Base-by-base conservation (phyloP, 2,113 vertebrate species). In the Ammodytes marinus region DNA sequence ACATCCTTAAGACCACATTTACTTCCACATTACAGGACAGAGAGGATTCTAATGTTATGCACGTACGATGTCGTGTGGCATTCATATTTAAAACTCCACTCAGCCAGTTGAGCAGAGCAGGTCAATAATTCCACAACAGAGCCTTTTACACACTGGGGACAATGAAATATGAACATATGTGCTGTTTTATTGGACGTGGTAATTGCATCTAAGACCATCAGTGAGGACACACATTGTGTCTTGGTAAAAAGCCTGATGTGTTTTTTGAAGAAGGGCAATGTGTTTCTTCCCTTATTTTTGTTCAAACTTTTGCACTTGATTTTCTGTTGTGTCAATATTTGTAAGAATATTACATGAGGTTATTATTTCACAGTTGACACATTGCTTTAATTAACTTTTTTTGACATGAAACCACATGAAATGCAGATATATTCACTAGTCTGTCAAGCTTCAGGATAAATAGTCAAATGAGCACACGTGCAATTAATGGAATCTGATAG, bases 61-160 rank as follows among this genome's bases (percentile, higher is more conserved):
- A 39, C 53, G 3, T 4, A 37, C 54, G 75, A 81, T 43, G 27
- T 27, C 27, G 53, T 68, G 85, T 60, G 46, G 8, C 85, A 80
- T 89, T 78, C 80, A 89, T 84, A 86, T 91, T 91, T 88, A 88
- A 89, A 79, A 17, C 69, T 19, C 40, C 86, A 76, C 86, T 90
- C 83, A 88, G 86, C 74, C 69, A 37, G 53, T 46, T 74, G 83
- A 43, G 67, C 79, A 0, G 47, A 55, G 76, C 83, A 80, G 83
- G 85, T 88, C 88, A 87, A 49, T 80, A 66, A 82, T 70, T 80
- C 59, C 77, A 70, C 80, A 60, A 42, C 68, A 43, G 64, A 70
- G 75, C 52, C 67, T 60, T 50, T 54, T 65, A 47, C 49, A 61
- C 82, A 47, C 70, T 17, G 42, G 72, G 74, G 88, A 86, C 55